A percentile compares a stretch with the other conserved stretches of the same genome.
Conservation (phyloP, 2,797 vertebrate genomes). For the Rhabdophis nuchalis region DNA sequence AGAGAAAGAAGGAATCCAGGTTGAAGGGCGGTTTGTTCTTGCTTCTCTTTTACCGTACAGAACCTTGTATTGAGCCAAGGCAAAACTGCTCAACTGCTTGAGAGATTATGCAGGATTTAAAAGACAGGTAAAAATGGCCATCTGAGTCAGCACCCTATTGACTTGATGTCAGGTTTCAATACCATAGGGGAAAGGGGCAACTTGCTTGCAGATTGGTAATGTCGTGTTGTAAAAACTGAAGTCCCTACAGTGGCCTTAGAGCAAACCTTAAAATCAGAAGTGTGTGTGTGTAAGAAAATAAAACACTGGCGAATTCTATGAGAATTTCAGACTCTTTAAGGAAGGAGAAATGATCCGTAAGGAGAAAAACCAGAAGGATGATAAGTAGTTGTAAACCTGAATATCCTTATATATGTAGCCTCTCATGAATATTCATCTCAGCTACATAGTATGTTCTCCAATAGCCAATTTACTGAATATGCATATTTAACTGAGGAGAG, state of each 20-base stretch:
- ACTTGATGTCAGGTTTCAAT: slow-evolving; percentile 53
- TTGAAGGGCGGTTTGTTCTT: slow-evolving; percentile 4
- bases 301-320: slow-evolving; percentile 37
- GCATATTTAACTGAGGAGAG: slow-evolving; percentile 37
- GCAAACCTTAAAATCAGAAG: slow-evolving; percentile 65
- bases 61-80: slow-evolving; percentile 3
- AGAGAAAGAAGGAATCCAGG: slow-evolving; percentile 37
- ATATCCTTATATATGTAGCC: neutral
- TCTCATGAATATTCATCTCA: slow-evolving; percentile 7
- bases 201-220: slow-evolving; percentile 57
- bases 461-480: slow-evolving; percentile 50
- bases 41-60: slow-evolving; percentile 10
- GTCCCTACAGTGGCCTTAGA: slow-evolving; percentile 33
- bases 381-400: neutral
- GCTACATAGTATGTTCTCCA: slow-evolving; percentile 55
- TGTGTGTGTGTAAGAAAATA: slow-evolving; percentile 24
- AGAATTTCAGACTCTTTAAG: slow-evolving; percentile 5
- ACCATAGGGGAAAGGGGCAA: slow-evolving; percentile 55
- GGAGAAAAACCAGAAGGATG: neutral
- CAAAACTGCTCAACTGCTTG: slow-evolving; percentile 42
- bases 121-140: slow-evolving; percentile 50
- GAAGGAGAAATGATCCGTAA: neutral
- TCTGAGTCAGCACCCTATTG: slow-evolving; percentile 57
- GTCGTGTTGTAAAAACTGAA: slow-evolving; percentile 61
- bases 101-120: slow-evolving; percentile 38